Conservation (phyloP, 2,797 vertebrate genomes). For the Merluccius polli region DNA sequence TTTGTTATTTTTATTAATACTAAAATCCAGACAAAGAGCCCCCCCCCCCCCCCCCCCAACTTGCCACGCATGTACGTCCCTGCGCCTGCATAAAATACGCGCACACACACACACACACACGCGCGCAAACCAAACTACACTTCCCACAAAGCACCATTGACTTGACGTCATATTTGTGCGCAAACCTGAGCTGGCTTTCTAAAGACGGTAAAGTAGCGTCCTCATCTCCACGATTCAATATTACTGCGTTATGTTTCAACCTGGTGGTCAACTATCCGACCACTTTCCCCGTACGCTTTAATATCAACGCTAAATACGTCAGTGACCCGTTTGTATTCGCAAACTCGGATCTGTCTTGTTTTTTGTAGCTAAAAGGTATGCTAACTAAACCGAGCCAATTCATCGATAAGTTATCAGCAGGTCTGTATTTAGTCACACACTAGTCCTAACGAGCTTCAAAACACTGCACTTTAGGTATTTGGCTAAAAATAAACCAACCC, state of each 20-base stretch:
- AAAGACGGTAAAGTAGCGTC: slow-evolving; percentile 46
- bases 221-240: not conserved
- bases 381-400: not conserved
- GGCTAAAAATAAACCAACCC: not conserved
- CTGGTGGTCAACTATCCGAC: no score
- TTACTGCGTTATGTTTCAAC: not conserved
- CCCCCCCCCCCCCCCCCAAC: no score
- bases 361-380: not conserved
- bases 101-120: not conserved
- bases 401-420: not conserved
- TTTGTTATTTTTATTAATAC: not conserved
- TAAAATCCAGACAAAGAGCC: no score
- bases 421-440: not conserved
- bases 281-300: not conserved
- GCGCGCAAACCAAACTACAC: slow-evolving; percentile 30
- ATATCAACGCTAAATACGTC: not conserved
- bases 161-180: slow-evolving; percentile 50
- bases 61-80: no score
- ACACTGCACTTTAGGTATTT: not conserved
- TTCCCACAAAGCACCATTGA: slow-evolving; percentile 45
- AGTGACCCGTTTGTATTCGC: no score
- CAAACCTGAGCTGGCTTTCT: slow-evolving; percentile 59
- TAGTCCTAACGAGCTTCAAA: not conserved
- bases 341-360: not conserved
- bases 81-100: no score